Base-by-base conservation (phyloP, 2,113 vertebrate genomes). In the Protobothrops mucrosquamatus region DNA sequence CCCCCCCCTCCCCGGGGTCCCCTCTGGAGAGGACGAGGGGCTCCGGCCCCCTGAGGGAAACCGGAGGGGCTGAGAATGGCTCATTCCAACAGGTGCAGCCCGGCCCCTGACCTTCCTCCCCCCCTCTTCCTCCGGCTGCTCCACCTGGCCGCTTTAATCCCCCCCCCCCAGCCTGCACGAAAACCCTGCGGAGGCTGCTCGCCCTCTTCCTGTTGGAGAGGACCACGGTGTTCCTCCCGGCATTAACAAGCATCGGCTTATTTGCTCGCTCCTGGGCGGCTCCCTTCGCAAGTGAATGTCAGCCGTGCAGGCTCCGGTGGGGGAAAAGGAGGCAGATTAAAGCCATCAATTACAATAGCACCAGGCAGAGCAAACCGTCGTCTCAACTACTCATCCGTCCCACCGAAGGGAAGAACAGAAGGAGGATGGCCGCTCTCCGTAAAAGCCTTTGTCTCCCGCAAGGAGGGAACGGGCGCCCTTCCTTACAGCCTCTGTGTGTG, bases 371-470 rank as follows among this genome's bases (percentile, higher is more conserved):
- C 69, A 20, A 20, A 8, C 0, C 6, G 69, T n/a, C 34, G 2
- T n/a, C n/a, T 20, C 3, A 18, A 20, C n/a, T 74, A n/a, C n/a
- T 39, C 34, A 18, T 8, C 69, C 69, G 0, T 15, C 69, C n/a
- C 69, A 20, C 69, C 6, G 0, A 46, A 46, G 0, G 46, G 46
- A 46, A 46, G 5, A 69, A 69, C 5, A 0, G 14, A 69, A 69
- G 2, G 0, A 2, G 2, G 0, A 2, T 2, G 14, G 15, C n/a
- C 14, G 48, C n/a, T 7, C 64, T 34, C 64, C 0, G 34, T 34
- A 18, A 1, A 20, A 15, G n/a, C 14, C 12, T 74, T 18, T 3
- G n/a, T 3, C 64, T 74, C 0, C 64, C 34, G n/a, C 64, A 74
- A 34, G 29, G 69, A 6, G 29, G 64, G 64, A 26, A 10, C 0